Percentiles rank a stretch among this genome's conserved stretches.
Conservation (phyloP, 2,797 vertebrate genomes). For the Propithecus perrieri region DNA sequence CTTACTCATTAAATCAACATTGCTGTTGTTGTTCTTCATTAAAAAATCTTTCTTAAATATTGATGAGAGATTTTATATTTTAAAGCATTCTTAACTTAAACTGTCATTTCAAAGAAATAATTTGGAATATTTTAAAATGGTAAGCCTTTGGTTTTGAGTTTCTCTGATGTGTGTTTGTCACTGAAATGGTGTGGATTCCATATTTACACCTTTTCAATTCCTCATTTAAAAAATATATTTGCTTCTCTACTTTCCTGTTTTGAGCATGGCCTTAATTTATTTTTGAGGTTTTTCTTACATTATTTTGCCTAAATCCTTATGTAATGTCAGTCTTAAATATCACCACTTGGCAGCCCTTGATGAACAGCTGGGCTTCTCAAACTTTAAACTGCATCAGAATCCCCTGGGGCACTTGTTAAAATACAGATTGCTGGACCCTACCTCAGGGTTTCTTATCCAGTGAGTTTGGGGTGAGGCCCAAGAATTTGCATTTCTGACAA, state of each 20-base stretch:
- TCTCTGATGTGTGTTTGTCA: background rate
- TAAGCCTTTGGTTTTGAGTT: slow-evolving; percentile 42
- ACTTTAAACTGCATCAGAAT: slow-evolving; percentile 13
- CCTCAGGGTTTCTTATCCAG: background rate
- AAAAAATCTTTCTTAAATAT: background rate
- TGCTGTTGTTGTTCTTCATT: background rate
- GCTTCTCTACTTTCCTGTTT: background rate
- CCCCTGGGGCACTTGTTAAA: background rate
- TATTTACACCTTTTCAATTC: background rate
- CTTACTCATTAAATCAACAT: background rate
- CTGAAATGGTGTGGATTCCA: background rate
- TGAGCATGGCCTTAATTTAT: background rate
- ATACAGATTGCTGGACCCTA: background rate
- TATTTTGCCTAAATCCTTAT: slow-evolving; percentile 1
- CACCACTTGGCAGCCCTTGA: background rate
- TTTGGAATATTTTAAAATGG: slow-evolving; percentile 13
- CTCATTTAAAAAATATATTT: background rate
- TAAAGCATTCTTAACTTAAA: slow-evolving; percentile 11
- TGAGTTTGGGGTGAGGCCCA: background rate
- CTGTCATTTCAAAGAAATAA: background rate
- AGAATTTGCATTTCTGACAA: slow-evolving; percentile 22
- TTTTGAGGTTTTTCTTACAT: background rate
- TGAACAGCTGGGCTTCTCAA: background rate
- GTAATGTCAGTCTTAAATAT: background rate
- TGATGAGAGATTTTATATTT: background rate